These are phyloP conservation scores for Clarias magur DNA, from an alignment of 2,113 vertebrate species.

Conservation along the genomic window DNA sequence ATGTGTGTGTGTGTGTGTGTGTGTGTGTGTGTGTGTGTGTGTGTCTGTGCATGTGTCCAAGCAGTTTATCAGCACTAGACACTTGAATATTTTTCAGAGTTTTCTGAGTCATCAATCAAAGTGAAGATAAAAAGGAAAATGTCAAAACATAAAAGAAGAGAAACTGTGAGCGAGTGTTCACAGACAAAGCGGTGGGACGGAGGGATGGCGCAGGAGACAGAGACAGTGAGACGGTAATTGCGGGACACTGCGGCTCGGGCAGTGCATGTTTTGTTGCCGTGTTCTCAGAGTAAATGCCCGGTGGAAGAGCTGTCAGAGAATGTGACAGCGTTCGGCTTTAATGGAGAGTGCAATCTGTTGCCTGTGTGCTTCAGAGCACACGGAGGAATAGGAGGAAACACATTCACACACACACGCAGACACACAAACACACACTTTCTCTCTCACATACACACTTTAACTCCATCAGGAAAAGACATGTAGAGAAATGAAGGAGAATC, in stretches of 20 bases:
- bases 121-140: neutral
- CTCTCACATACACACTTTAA: neutral
- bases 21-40: neutral
- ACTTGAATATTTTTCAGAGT: neutral
- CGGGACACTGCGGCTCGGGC: neutral
- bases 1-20: neutral
- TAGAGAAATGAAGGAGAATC: neutral
- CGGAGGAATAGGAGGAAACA: neutral
- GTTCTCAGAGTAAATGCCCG: constrained; percentile 14
- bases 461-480: neutral
- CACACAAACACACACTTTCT: constrained; percentile 10
- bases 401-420: constrained; percentile 50
- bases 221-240: constrained; percentile 32
- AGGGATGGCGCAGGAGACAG: neutral
- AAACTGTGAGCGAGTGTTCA: neutral
- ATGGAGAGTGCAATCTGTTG: constrained; percentile 50
- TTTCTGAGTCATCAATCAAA: constrained; percentile 28
- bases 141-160: neutral
- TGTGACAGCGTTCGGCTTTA: constrained; percentile 32
- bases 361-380: constrained; percentile 33
- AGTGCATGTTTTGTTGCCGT: neutral
- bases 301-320: constrained; percentile 42
- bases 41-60: neutral
- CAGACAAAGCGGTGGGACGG: constrained; percentile 47
- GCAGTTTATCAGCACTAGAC: neutral